Evolutionary conservation across 2,888 invertebrate genomes (phyloP), one percentile per base, ranked within the genome.

Genomic region (Eupithecia dodoneata): DNA sequence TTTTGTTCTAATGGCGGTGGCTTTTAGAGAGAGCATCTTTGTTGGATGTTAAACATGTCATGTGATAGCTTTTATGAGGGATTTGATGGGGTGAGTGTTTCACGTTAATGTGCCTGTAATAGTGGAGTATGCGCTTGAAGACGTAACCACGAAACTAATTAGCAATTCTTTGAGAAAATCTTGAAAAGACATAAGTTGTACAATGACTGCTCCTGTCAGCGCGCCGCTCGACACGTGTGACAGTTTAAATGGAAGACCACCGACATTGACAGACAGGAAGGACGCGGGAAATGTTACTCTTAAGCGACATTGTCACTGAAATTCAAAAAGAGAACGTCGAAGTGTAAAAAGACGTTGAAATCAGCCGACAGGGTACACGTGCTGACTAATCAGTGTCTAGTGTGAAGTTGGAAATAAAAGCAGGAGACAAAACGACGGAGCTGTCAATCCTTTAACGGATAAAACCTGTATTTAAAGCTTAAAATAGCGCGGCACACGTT

Each of bases 1-100:
- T 91, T 93, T 92, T 89, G 89, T 89, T 90, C 84, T 89, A 87
- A 89, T 89, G 88, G 87, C 87, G 85, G 86, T 82, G 85, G 91
- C 91, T 92, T 90, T 92, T 91, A 90, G 89, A 89, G 84, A 87
- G 87, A 88, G 88, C 85, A 82, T 84, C 83, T 87, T 85, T 84
- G 85, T 85, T 81, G 83, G 83, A 82, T 84, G 84, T 85, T 74
- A 82, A 87, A 84, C 85, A 83, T 85, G 88, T 88, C 86, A 88
- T 85, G 84, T 82, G 88, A 88, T 88, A 88, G 85, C 84, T 87
- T 86, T 87, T 85, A 87, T 83, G 81, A 83, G 81, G 81, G 81
- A 82, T 81, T 81, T 81, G 83, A 82, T 83, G 81, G 84, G 84
- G 85, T 81, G 81, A 80, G 76, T 79, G 81, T 84, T 82, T 41